Conservation (phyloP, 2,888 invertebrate species). For the Eilema depressum region DNA sequence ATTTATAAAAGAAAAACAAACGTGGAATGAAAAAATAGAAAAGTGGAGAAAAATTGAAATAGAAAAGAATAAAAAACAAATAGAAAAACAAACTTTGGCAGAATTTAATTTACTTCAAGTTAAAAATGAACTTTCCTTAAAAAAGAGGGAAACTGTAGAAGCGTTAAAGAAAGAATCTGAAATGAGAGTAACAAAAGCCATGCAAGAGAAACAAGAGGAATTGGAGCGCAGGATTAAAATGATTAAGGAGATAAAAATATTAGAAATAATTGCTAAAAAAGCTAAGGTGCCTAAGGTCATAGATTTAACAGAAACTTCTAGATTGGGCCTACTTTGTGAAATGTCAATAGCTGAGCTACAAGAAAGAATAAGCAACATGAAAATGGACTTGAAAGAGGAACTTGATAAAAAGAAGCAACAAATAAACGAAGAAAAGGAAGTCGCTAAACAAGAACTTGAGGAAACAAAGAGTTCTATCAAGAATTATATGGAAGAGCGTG, state of each 20-base stretch:
- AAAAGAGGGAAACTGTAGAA: conserved; percentile 71
- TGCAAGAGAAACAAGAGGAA: conserved; percentile 82
- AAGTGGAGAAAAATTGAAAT: conserved; percentile 81
- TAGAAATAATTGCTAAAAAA: conserved; percentile 82
- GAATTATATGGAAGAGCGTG: conserved; percentile 70
- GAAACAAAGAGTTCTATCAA: conserved; percentile 78
- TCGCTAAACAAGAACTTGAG: conserved; percentile 79
- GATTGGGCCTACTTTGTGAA: conserved; percentile 88
- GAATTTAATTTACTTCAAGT: conserved; percentile 71
- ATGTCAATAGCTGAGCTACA: conserved; percentile 89
- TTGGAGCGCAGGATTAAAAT: conserved; percentile 80
- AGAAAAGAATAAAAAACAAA: conserved; percentile 78
- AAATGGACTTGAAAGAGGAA: conserved; percentile 84
- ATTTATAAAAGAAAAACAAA: conserved; percentile 81
- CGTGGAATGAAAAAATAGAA: conserved; percentile 82
- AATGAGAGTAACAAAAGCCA: conserved; percentile 65
- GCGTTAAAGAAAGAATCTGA: conserved; percentile 71
- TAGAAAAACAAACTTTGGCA: conserved; percentile 74
- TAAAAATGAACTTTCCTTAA: conserved; percentile 60
- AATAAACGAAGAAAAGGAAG: conserved; percentile 78
- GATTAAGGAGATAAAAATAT: conserved; percentile 84
- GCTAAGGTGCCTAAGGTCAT: conserved; percentile 83
- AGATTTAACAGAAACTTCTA: conserved; percentile 87
- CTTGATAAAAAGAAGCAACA: conserved; percentile 77
- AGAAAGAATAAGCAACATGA: conserved; percentile 82